Conservation (phyloP, 1,140 invertebrate genomes). For the Stegodyphus dumicola region DNA sequence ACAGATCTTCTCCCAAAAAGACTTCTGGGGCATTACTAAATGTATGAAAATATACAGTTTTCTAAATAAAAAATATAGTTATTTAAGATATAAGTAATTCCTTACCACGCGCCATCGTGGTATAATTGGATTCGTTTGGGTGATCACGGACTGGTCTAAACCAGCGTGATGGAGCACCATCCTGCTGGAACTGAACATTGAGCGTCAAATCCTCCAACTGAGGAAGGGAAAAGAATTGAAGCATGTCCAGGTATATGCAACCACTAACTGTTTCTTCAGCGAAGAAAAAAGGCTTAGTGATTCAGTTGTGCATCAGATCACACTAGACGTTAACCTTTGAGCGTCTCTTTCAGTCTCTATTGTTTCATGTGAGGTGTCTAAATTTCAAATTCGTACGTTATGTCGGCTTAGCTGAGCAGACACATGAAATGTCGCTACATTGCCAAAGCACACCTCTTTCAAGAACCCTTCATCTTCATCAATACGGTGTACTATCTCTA, state of each 20-base stretch:
- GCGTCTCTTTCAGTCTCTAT: not conserved
- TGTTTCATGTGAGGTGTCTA: not conserved
- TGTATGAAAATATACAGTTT: too few relatives aligned
- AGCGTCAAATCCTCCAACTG: constrained; percentile 13
- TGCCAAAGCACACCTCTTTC: not conserved
- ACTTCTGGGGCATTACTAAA: too few relatives aligned
- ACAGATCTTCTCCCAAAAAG: too few relatives aligned
- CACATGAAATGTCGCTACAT: too few relatives aligned
- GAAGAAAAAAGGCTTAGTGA: constrained; percentile 2
- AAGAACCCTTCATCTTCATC: too few relatives aligned
- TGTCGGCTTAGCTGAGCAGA: too few relatives aligned
- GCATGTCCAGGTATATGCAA: constrained; percentile 17
- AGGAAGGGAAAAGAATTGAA: constrained; percentile 1
- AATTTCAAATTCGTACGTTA: not conserved
- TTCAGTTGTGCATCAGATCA: too few relatives aligned
- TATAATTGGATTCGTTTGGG: constrained; percentile 18
- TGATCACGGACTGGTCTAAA: not conserved
- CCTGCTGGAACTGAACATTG: constrained; percentile 48
- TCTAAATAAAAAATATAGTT: too few relatives aligned
- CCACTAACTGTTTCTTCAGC: not conserved
- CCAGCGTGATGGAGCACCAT: constrained; percentile 56
- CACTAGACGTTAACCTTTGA: not conserved
- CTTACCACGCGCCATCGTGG: not conserved
- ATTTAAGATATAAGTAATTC: too few relatives aligned
- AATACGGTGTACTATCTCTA: not conserved